A percentile compares a stretch with the other conserved stretches of the same genome.
These are phyloP conservation scores for Oryzias melastigma DNA, from an alignment of 2,113 vertebrate species.

Conservation along the genomic window DNA sequence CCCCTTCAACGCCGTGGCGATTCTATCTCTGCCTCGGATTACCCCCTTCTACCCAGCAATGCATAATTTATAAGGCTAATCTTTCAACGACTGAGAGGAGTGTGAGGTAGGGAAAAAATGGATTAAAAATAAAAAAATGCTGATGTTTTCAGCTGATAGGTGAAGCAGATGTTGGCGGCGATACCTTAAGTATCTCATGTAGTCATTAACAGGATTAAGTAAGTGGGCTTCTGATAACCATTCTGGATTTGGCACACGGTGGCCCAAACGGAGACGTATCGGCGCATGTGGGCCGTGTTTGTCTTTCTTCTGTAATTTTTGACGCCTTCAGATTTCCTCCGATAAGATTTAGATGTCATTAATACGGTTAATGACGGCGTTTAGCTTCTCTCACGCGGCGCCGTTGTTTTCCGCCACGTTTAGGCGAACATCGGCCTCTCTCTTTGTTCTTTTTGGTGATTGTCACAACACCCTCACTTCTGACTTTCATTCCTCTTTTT, in stretches of 20 bases:
- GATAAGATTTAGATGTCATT: slow-evolving; percentile 64
- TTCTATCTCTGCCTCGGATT: slow-evolving; percentile 77
- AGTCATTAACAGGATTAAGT: slow-evolving; percentile 76
- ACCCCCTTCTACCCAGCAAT: slow-evolving; percentile 73
- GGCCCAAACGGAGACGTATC: slow-evolving; percentile 58
- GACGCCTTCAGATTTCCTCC: slow-evolving; percentile 59
- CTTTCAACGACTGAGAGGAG: slow-evolving; percentile 65
- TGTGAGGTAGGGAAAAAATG: slow-evolving; percentile 45
- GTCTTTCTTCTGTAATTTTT: slow-evolving; percentile 64
- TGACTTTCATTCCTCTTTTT: slow-evolving; percentile 30
- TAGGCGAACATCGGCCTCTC: slow-evolving; percentile 5
- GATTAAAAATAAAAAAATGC: slow-evolving; percentile 37
- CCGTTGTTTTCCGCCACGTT: not conserved
- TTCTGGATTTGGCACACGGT: slow-evolving; percentile 56
- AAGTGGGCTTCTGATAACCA: slow-evolving; percentile 70
- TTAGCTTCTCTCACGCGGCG: slow-evolving; percentile 10
- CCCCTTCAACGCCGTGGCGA: slow-evolving; percentile 72
- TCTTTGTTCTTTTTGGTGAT: slow-evolving; percentile 15
- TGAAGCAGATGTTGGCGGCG: slow-evolving; percentile 51
- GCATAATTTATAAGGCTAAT: slow-evolving; percentile 82
- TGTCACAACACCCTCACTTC: slow-evolving; percentile 18
- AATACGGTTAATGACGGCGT: slow-evolving; percentile 63
- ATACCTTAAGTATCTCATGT: slow-evolving; percentile 72
- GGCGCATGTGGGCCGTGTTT: slow-evolving; percentile 61
- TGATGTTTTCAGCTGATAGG: slow-evolving; percentile 65